phyloP scores from a whole-genome alignment of 1,140 invertebrate genomes.

The Caenorhabditis tropicalis region DNA sequence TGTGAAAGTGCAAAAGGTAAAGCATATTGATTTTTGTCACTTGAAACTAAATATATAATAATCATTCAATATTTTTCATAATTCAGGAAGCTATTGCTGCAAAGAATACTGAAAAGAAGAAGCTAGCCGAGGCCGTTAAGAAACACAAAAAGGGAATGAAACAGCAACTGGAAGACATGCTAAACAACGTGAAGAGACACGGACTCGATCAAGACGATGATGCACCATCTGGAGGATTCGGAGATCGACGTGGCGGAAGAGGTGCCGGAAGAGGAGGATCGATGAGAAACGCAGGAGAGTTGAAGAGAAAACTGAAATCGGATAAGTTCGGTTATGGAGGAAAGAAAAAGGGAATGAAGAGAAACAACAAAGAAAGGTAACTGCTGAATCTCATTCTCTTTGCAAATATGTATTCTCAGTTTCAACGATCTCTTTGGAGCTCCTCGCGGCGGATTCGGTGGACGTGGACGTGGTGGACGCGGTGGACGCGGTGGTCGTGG shows the following conservation, averaged over 20 bases:
- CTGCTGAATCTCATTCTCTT: neutral
- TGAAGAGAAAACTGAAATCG: slow-evolving; percentile 72
- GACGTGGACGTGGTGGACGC: slow-evolving; percentile 5
- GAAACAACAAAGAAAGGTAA: slow-evolving; percentile 83
- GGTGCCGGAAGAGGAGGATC: slow-evolving; percentile 68
- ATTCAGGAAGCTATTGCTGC: slow-evolving; percentile 79
- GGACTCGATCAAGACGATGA: slow-evolving; percentile 46
- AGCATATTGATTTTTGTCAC: no score
- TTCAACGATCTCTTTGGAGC: slow-evolving; percentile 39
- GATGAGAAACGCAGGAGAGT: slow-evolving; percentile 32
- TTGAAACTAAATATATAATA: no score
- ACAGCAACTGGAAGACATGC: slow-evolving; percentile 69
- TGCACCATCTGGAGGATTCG: neutral
- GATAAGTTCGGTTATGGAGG: slow-evolving; percentile 93
- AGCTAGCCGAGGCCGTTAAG: slow-evolving; percentile 75
- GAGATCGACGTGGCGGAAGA: neutral
- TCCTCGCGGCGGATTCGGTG: slow-evolving; percentile 13
- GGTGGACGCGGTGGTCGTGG: slow-evolving; percentile 21
- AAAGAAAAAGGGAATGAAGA: slow-evolving; percentile 87
- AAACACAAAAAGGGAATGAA: slow-evolving; percentile 73
- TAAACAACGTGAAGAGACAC: slow-evolving; percentile 62
- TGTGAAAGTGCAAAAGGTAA: slow-evolving; percentile 76
- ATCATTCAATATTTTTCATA: neutral
- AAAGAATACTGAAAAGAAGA: slow-evolving; percentile 82
- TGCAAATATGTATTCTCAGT: neutral